Percentiles rank a stretch among this genome's conserved stretches.
These are phyloP conservation scores for Cecropterus lyciades DNA, from an alignment of 1,140 invertebrate species.

Conservation along the genomic window DNA sequence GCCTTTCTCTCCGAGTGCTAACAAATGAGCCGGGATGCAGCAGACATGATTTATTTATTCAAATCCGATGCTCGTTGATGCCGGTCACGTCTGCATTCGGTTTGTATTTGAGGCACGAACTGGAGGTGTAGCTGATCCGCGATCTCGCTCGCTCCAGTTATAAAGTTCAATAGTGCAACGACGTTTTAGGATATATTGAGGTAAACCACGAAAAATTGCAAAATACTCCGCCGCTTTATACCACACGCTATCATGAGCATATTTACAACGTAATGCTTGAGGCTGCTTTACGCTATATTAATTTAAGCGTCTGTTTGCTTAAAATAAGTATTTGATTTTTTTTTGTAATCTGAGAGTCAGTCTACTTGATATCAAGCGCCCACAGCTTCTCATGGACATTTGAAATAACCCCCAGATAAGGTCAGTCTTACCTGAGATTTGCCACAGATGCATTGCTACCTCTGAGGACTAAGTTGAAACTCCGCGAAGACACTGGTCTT, in stretches of 20 bases:
- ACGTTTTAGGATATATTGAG: slow-evolving; percentile 28
- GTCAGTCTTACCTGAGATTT: too few relatives aligned
- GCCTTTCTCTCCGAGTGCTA: slow-evolving; percentile 65
- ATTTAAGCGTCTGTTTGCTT: too few relatives aligned
- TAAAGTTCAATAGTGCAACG: slow-evolving; percentile 50
- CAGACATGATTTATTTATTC: slow-evolving; percentile 72
- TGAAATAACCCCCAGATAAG: too few relatives aligned
- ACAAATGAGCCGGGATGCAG: slow-evolving; percentile 67
- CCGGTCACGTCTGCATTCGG: slow-evolving; percentile 64
- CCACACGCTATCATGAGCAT: not conserved
- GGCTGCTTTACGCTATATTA: too few relatives aligned
- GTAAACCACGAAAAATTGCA: slow-evolving; percentile 14
- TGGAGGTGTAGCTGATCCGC: slow-evolving; percentile 59
- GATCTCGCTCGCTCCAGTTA: slow-evolving; percentile 60
- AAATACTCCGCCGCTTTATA: not conserved
- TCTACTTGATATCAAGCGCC: too few relatives aligned
- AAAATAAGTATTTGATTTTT: too few relatives aligned
- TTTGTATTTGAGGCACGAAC: slow-evolving; percentile 65
- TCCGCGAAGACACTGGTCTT: too few relatives aligned
- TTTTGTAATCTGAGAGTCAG: too few relatives aligned
- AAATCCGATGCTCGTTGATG: slow-evolving; percentile 66
- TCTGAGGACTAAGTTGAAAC: too few relatives aligned
- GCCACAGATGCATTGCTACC: too few relatives aligned
- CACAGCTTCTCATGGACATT: too few relatives aligned
- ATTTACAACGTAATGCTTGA: too few relatives aligned